phyloP scores from a whole-genome alignment of 2,113 vertebrate species.

The Pyxicephalus adspersus region DNA sequence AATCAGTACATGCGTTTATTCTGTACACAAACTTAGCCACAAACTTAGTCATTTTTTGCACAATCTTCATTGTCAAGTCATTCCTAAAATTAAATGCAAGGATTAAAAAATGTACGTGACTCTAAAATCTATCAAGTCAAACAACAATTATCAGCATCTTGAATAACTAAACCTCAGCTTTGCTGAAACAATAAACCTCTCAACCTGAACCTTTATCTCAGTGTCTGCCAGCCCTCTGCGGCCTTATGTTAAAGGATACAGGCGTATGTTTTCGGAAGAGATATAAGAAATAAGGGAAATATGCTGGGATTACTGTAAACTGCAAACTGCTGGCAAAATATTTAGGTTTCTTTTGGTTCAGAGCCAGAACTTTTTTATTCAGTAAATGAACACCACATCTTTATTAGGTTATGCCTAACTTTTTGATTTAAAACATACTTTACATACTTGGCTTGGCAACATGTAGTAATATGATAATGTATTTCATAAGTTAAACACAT shows the following conservation, averaged over 20 bases:
- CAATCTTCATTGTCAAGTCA: not conserved
- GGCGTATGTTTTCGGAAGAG: constrained; percentile 57
- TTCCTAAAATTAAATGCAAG: constrained; percentile 13
- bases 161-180: constrained; percentile 38
- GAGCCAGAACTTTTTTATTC: constrained; percentile 70
- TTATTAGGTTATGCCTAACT: constrained; percentile 78
- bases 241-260: constrained; percentile 54
- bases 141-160: constrained; percentile 52
- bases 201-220: constrained; percentile 42
- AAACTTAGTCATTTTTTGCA: no score
- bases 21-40: no score
- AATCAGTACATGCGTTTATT: no score
- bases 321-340: constrained; percentile 74
- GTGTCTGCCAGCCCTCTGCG: constrained; percentile 46
- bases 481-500: constrained; percentile 65
- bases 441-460: constrained; percentile 78
- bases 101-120: constrained; percentile 1
- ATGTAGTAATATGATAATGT: constrained; percentile 70
- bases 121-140: constrained; percentile 21
- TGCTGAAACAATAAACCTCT: constrained; percentile 53
- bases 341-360: constrained; percentile 69
- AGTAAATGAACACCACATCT: constrained; percentile 80
- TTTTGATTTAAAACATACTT: constrained; percentile 79
- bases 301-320: constrained; percentile 64
- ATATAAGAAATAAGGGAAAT: constrained; percentile 59